These are phyloP conservation scores for Urocolius indicus DNA, from an alignment of 2,113 vertebrate genomes.

Conservation along the genomic window DNA sequence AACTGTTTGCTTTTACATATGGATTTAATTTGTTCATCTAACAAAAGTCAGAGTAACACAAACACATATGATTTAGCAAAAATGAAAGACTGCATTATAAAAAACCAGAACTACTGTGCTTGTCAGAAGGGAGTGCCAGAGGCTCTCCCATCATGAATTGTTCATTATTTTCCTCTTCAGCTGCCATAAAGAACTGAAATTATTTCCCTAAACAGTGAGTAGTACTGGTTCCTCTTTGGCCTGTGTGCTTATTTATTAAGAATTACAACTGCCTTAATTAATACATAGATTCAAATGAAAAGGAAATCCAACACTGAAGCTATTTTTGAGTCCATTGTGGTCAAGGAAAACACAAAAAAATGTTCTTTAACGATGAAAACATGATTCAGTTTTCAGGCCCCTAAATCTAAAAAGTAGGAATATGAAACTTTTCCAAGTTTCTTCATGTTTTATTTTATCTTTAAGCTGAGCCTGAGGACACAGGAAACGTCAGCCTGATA, in stretches of 20 bases:
- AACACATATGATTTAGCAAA: constrained; percentile 36
- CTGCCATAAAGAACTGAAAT: constrained; percentile 54
- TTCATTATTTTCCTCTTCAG: constrained; percentile 58
- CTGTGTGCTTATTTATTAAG: constrained; percentile 32
- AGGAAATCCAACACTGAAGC: constrained; percentile 2
- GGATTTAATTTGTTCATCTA: constrained; percentile 24
- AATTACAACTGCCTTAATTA: constrained; percentile 51
- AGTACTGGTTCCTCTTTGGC: constrained; percentile 26
- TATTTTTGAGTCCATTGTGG: not conserved
- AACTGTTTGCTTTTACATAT: not conserved
- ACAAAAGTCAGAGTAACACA: not conserved
- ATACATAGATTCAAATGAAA: constrained; percentile 24
- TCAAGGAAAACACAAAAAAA: constrained; percentile 15
- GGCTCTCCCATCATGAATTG: constrained; percentile 11
- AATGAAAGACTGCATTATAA: not conserved
- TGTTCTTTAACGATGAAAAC: not conserved
- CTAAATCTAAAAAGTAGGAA: not conserved
- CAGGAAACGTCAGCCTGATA: not conserved
- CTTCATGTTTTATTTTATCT: not conserved
- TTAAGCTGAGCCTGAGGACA: not conserved
- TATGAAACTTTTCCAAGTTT: not conserved
- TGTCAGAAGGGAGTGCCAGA: constrained; percentile 42
- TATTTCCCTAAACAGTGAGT: constrained; percentile 65
- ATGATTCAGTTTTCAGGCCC: not conserved
- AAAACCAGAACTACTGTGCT: constrained; percentile 37